Evolutionary conservation across 1,140 invertebrate species (phyloP).

Genomic region (Caerostris darwini): DNA sequence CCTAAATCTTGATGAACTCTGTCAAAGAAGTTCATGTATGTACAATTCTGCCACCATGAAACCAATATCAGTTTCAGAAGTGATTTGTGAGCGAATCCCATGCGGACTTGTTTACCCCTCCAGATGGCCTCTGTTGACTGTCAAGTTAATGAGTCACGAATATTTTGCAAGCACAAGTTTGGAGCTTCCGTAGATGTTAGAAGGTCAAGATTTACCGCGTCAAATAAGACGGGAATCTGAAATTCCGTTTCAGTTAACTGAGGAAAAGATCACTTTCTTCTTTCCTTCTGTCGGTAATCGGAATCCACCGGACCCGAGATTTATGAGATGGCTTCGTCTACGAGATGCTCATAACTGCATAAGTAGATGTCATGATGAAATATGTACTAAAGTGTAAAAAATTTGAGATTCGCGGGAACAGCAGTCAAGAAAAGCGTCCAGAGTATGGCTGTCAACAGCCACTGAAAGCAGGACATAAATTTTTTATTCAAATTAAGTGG

Average conservation of each 20-base stretch:
- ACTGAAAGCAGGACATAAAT: neutral
- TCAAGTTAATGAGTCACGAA: constrained; percentile 17
- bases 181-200: neutral
- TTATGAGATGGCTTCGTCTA: neutral
- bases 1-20: neutral
- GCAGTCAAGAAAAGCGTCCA: neutral
- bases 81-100: neutral
- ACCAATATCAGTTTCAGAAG: constrained; percentile 7
- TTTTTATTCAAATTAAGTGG: neutral
- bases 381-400: neutral
- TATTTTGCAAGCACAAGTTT: neutral
- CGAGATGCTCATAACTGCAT: constrained; percentile 5
- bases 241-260: neutral
- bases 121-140: constrained; percentile 2
- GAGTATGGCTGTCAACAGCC: neutral
- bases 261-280: neutral
- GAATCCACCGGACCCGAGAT: constrained; percentile 3
- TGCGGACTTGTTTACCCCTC: neutral
- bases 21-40: neutral
- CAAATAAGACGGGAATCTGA: neutral
- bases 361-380: constrained; percentile 13
- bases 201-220: constrained; percentile 28
- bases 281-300: neutral
- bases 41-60: neutral
- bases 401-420: constrained; percentile 10